Base-by-base conservation (phyloP, 2,888 invertebrate species). In the Eristalis arbustorum region DNA sequence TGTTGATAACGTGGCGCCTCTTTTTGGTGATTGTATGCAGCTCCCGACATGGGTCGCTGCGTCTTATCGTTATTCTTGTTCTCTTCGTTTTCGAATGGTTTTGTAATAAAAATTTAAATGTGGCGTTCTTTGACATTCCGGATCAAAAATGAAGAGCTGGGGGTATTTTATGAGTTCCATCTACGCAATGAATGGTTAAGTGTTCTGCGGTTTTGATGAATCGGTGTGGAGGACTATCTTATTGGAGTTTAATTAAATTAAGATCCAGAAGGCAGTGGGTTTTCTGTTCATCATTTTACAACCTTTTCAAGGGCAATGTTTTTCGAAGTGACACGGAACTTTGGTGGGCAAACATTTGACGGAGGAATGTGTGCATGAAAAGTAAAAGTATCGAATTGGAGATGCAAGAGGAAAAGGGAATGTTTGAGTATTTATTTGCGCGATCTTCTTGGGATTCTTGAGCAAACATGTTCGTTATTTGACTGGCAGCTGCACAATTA, bases 1-100 rank as follows among this genome's bases (percentile, higher is more conserved):
- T 66, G 73, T 61, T 87, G 88, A 88, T 87, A 88, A 87, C 80
- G 80, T 88, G 88, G 88, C 88, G 88, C 88, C 88, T 83, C 64
- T 80, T 72, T 69, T 79, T 37, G 71, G 72, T 75, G 71, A 87
- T 78, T 74, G 34, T 69, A 11, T 23, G 14, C 59, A 34, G 77
- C 74, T 71, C 62, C 66, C 66, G 69, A 74, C 74, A 74, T 49
- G 49, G 49, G 18, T 49, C 49, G 49, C 49, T 8, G 49, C 6
- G 18, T 49, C 18, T 49, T 49, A 49, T 49, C 49, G 49, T 49
- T 49, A 18, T 49, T n/a, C 18, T 49, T 49, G 49, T 49, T 49
- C 49, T 49, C 63, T n/a, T 28, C 64, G 14, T 74, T 77, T 34
- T 59, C 69, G 40, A 56, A 23, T 72, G 42, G 25, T 10, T 63